Conservation (phyloP, 2,113 vertebrate genomes). For the Rhagologus leucostigma region DNA sequence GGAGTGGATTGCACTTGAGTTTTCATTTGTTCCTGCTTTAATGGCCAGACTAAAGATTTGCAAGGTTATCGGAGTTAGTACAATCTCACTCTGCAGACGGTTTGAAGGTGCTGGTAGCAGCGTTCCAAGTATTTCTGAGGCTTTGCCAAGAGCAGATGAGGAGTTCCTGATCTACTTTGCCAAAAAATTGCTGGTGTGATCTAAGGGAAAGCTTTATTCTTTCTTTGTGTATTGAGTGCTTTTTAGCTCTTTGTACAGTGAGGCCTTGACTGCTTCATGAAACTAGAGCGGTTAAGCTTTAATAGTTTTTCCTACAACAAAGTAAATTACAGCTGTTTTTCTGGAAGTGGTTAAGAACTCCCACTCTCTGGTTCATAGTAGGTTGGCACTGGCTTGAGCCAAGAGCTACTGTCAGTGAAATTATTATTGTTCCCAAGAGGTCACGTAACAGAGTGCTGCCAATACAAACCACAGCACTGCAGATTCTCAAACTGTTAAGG, state of each 20-base stretch:
- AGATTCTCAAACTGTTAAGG: neutral
- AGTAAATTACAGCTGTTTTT: neutral
- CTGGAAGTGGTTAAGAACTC: conserved; percentile 31
- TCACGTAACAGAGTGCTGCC: neutral
- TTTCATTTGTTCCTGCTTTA: conserved; percentile 13
- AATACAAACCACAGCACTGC: neutral
- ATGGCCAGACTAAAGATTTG: neutral
- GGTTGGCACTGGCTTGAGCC: neutral
- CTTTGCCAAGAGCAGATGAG: neutral
- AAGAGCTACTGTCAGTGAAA: conserved; percentile 43
- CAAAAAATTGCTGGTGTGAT: neutral
- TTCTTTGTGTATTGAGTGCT: neutral
- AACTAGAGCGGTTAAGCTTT: neutral
- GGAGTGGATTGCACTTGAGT: neutral
- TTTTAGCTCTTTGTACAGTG: neutral
- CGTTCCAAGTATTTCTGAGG: neutral
- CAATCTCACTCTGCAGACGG: neutral
- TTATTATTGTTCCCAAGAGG: conserved; percentile 29
- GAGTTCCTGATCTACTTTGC: neutral
- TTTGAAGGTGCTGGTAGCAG: neutral
- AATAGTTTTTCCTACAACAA: neutral
- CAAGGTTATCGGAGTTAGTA: neutral
- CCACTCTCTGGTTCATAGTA: neutral
- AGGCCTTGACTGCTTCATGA: neutral
- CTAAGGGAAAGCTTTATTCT: neutral